Base-by-base conservation (phyloP, 2,797 vertebrate species). In the Bovichtus variegatus region DNA sequence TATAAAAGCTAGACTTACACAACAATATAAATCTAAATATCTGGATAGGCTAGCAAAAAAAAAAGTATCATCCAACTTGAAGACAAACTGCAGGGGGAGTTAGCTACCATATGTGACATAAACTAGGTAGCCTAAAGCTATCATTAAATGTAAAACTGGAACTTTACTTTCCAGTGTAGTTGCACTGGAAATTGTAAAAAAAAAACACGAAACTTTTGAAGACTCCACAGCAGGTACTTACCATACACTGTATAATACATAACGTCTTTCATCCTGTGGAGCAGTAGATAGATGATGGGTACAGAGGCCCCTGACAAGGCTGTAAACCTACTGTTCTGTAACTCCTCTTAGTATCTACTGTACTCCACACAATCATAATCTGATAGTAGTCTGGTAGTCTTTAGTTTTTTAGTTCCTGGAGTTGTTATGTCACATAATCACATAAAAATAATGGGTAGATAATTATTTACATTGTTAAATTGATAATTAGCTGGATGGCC, bases 211-310 rank as follows among this genome's bases (percentile, higher is more conserved):
- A 82, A 62, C 46, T 55, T 51, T 73, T 71, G 51, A 58, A 72
- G 60, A 50, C 46, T 57, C 43, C 61, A 54, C 60, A 71, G 85
- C 54, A 83, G 71, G 72, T 78, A 67, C 77, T 83, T 81, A 41
- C 72, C 57, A 74, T 84, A 62, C 55, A 71, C 74, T 80, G 71
- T 78, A 76, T 82, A 85, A 82, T 83, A 47, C 47, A 85, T 86
- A 72, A 71, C 27, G 21, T 70, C 50, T 88, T 59, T 84, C 71
- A 74, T 78, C 67, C 61, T 36, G 65, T 55, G 78, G 69, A 78
- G 74, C 76, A 71, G 64, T 31, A 73, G 86, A 88, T 71, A 54
- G 77, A 87, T 85, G 88, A 83, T 54, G 50, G 74, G 13, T 77
- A 78, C 74, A 76, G 74, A 78, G 60, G 64, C 70, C 80, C 72